Evolutionary conservation across 2,113 vertebrate species (phyloP).

Genomic region (Suricata suricatta): DNA sequence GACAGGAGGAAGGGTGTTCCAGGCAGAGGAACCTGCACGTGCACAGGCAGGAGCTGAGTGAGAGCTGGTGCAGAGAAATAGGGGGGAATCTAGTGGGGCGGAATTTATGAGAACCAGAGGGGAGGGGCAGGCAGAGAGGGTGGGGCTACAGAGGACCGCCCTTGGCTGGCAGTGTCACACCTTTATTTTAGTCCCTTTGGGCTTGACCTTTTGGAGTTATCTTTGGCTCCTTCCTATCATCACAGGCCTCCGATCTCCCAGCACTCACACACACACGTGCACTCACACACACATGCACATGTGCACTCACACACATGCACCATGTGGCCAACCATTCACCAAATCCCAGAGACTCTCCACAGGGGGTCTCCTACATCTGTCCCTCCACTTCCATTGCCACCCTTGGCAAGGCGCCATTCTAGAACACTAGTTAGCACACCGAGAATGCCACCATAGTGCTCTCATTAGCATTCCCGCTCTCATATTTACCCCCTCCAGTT

Average conservation of each 20-base stretch:
- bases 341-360: background rate
- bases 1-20: background rate
- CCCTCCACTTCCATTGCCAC: background rate
- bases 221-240: background rate
- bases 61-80: background rate
- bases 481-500: background rate
- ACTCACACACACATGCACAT: background rate
- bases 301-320: background rate
- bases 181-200: background rate
- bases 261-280: background rate
- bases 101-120: accelerated
- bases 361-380: background rate
- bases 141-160: background rate
- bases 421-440: background rate
- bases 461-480: background rate
- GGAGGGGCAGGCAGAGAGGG: background rate
- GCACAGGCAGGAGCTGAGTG: background rate
- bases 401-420: background rate
- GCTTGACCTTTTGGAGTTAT: background rate
- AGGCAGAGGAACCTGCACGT: background rate
- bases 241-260: background rate
- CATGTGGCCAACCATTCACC: background rate
- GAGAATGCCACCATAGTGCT: background rate
- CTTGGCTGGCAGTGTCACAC: background rate
- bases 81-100: background rate